Base-by-base conservation (phyloP, 2,888 invertebrate genomes). In the Lumbricus terrestris region DNA sequence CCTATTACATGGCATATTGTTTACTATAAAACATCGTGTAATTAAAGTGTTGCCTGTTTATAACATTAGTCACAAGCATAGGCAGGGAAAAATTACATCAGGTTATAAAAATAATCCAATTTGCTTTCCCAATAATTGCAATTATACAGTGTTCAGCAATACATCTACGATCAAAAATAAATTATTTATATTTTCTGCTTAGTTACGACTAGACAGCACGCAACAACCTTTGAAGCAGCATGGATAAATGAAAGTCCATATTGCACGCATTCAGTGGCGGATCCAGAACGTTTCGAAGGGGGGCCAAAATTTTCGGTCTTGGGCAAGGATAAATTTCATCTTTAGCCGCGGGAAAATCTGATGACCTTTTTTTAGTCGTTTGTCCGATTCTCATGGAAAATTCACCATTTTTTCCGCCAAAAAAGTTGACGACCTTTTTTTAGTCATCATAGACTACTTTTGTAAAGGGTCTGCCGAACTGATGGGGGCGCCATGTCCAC, bases 241-340 rank as follows among this genome's bases (percentile, higher is more conserved):
- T 54, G 34, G 33, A 33, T 40, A 37, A 88, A 88, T 88, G 23
- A 42, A 88, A 88, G 89, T 11, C 42, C 42, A 88, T 88, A 89
- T 69, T 15, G n/a, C 29, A 69, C 29, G 69, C 69, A 69, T 29
- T 69, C n/a, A n/a, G n/a, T n/a, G n/a, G n/a, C n/a, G n/a, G n/a
- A n/a, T n/a, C n/a, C n/a, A n/a, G n/a, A n/a, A n/a, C n/a, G n/a
- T n/a, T n/a, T n/a, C n/a, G n/a, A n/a, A n/a, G n/a, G n/a, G n/a
- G n/a, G n/a, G n/a, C n/a, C n/a, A n/a, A n/a, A n/a, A n/a, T n/a
- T n/a, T n/a, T n/a, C n/a, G n/a, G n/a, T n/a, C n/a, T n/a, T n/a
- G n/a, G n/a, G n/a, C n/a, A n/a, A n/a, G n/a, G n/a, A n/a, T n/a
- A n/a, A n/a, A n/a, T n/a, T n/a, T n/a, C n/a, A n/a, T n/a, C n/a